Evolutionary conservation across 1,140 invertebrate genomes (phyloP), one percentile per base, ranked within the genome.

Genomic region (Pantala flavescens): DNA sequence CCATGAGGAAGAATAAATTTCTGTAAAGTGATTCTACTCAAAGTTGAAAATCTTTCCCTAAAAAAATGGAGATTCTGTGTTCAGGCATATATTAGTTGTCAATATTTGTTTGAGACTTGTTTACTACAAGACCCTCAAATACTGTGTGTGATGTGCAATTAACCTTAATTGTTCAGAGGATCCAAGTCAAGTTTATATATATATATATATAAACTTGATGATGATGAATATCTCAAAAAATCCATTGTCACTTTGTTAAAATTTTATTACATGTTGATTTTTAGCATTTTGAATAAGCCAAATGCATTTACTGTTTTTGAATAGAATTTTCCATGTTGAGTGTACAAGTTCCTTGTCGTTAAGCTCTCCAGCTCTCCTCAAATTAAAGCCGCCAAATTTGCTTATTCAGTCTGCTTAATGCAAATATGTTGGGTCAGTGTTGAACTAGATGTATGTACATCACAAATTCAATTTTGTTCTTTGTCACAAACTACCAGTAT

Each of bases 401-500:
- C 49, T 12, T 7, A 19, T 63, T 63, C 49, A 63, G 49, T 63
- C 49, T 14, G 49, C 49, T 63, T 63, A 19, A 63, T 63, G 49
- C 12, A 63, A 63, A 63, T 21, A 63, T 63, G 49, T 63, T 63
- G 49, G 49, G 49, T 63, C 49, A 63, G 49, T 63, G 49, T 63
- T 19, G 2, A 63, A 63, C 49, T 63, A 63, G 14, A 21, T 63
- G 49, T 63, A 63, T 63, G 12, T 63, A 63, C 2, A 63, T 63
- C 14, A 19, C 49, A 19, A 63, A 19, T 63, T 3, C 14, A 63
- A 36, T 36, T 63, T 63, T 63, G 16, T 19, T 63, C n/a, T 63
- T 63, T 63, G 49, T 63, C 49, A 63, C 16, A 63, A 63, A 63
- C 49, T 63, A 63, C 49, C 49, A 63, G 49, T 63, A 63, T 63